These are phyloP conservation scores for Nomada flava DNA, from an alignment of 2,888 invertebrate species.

Conservation along the genomic window DNA sequence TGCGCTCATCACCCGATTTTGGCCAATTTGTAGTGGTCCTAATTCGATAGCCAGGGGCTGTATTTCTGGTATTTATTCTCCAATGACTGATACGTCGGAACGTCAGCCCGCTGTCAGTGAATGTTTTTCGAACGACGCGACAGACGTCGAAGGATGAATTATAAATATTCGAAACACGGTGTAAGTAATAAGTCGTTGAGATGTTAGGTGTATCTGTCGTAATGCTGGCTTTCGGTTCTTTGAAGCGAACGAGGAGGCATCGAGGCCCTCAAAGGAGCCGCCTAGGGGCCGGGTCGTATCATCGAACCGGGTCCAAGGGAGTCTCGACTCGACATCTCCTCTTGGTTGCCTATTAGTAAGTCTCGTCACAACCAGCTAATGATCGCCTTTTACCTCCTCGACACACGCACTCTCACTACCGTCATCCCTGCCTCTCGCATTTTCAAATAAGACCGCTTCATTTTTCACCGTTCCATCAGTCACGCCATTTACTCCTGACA, in stretches of 20 bases:
- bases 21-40: too few relatives aligned
- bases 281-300: conserved; percentile 75
- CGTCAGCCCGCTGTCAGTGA: neutral
- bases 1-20: too few relatives aligned
- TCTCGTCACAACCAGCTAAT: conserved; percentile 80
- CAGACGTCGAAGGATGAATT: conserved; percentile 39
- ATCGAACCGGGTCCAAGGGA: conserved; percentile 71
- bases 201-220: conserved; percentile 73
- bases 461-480: neutral
- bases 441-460: conserved; percentile 17
- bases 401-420: conserved; percentile 43
- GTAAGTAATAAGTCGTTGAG: conserved; percentile 65
- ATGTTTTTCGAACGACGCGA: neutral
- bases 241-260: conserved; percentile 73
- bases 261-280: conserved; percentile 80
- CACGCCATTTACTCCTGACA: neutral
- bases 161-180: conserved; percentile 57
- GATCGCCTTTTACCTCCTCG: conserved; percentile 71
- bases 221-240: conserved; percentile 68
- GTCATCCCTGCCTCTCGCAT: conserved; percentile 37
- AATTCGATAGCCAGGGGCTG: too few relatives aligned
- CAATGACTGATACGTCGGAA: too few relatives aligned
- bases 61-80: too few relatives aligned
- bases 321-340: conserved; percentile 79
- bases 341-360: conserved; percentile 80